phyloP scores from a whole-genome alignment of 2,113 vertebrate species.

The Potamarius usumacintae region DNA sequence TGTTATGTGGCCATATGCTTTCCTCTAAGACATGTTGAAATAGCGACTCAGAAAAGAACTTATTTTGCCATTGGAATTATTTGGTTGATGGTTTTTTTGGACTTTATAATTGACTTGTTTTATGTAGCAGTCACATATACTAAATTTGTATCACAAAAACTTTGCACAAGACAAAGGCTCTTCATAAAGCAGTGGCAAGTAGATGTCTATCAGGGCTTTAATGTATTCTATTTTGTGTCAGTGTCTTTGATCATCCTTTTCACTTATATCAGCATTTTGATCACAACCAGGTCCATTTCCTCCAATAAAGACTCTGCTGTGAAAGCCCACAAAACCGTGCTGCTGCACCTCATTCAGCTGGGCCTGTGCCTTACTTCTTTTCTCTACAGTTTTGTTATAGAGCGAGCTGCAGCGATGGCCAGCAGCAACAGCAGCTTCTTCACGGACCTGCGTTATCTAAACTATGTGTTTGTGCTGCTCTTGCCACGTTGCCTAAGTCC shows the following conservation, averaged over 20 bases:
- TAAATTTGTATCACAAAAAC: neutral
- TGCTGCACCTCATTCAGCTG: constrained; percentile 48
- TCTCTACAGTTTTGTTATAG: constrained; percentile 23
- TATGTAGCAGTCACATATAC: neutral
- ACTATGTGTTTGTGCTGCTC: constrained; percentile 47
- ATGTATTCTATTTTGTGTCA: constrained; percentile 31
- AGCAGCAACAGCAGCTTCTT: neutral
- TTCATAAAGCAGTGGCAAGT: constrained; percentile 33
- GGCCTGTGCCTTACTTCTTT: constrained; percentile 33
- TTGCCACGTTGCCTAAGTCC: constrained; percentile 51
- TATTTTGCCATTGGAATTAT: no score
- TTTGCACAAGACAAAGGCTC: constrained; percentile 27
- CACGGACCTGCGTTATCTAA: constrained; percentile 24
- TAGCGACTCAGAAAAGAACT: no score
- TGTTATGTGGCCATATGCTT: no score
- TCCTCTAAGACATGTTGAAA: no score
- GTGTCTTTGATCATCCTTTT: constrained; percentile 27
- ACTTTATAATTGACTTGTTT: constrained; percentile 30
- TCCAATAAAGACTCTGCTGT: constrained; percentile 29
- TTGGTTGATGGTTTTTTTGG: constrained; percentile 33
- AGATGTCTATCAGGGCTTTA: constrained; percentile 18
- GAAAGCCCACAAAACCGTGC: constrained; percentile 33
- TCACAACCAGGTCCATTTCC: constrained; percentile 36
- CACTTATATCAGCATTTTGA: constrained; percentile 38
- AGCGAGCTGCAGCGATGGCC: constrained; percentile 3